These are phyloP conservation scores for Agonopterix heracliana DNA, from an alignment of 2,888 invertebrate species.

Conservation along the genomic window DNA sequence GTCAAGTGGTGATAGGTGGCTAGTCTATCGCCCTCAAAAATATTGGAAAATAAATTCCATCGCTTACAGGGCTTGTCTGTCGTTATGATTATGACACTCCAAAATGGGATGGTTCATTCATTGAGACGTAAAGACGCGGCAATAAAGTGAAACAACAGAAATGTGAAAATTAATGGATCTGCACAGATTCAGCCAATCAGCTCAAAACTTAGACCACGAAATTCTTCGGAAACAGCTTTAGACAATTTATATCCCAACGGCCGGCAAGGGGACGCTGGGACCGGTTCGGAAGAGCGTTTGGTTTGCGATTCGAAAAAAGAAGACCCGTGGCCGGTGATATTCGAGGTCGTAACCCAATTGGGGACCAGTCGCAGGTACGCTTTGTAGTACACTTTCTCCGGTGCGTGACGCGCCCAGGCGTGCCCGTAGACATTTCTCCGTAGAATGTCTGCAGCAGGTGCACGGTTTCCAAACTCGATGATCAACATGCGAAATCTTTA, in stretches of 20 bases:
- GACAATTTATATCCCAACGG: not conserved
- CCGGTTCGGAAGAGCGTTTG: conserved; percentile 30
- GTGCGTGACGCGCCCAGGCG: conserved; percentile 50
- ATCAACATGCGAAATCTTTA: conserved; percentile 38
- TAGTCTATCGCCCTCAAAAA: too few relatives aligned
- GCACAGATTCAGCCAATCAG: too few relatives aligned
- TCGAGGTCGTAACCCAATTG: conserved; percentile 72
- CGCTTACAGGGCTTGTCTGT: too few relatives aligned
- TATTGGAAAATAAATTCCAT: too few relatives aligned
- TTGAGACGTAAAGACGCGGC: too few relatives aligned
- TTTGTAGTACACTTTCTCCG: conserved; percentile 73
- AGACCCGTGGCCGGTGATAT: conserved; percentile 51
- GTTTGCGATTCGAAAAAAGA: conserved; percentile 44
- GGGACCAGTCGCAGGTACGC: conserved; percentile 60
- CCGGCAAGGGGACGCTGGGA: conserved; percentile 12
- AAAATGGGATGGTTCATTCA: too few relatives aligned
- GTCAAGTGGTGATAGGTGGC: too few relatives aligned
- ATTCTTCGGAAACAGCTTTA: too few relatives aligned
- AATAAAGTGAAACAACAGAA: too few relatives aligned
- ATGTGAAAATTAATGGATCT: too few relatives aligned
- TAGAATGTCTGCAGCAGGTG: conserved; percentile 36
- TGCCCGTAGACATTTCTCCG: conserved; percentile 53
- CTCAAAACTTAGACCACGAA: too few relatives aligned
- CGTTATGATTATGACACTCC: too few relatives aligned
- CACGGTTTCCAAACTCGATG: conserved; percentile 25